These are phyloP conservation scores for Bembecia ichneumoniformis DNA, from an alignment of 2,888 invertebrate species.

Conservation along the genomic window DNA sequence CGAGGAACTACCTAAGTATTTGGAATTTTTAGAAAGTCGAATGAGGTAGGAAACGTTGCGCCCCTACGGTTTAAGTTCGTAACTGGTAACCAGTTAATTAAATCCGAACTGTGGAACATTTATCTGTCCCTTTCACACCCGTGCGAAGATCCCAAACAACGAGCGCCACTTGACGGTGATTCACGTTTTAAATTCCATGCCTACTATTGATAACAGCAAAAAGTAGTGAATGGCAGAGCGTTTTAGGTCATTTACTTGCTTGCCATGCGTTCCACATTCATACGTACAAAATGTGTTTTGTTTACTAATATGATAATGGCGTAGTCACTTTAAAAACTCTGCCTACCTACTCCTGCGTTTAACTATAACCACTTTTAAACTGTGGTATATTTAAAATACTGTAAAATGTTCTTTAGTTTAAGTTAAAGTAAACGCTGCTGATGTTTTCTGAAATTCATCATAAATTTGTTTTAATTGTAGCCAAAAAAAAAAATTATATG, in stretches of 20 bases:
- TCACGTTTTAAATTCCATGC: constrained; percentile 65
- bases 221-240: constrained; percentile 58
- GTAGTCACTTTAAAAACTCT: neutral
- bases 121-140: constrained; percentile 55
- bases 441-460: too few species aligned
- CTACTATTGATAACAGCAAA: constrained; percentile 67
- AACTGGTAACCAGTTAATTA: constrained; percentile 71
- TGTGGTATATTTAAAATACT: too few species aligned
- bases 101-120: constrained; percentile 62
- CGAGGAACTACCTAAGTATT: constrained; percentile 36
- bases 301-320: constrained; percentile 25
- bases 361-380: too few species aligned
- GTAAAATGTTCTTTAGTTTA: too few species aligned
- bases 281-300: constrained; percentile 27
- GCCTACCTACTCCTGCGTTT: too few species aligned
- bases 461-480: too few species aligned
- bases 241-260: constrained; percentile 53
- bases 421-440: too few species aligned
- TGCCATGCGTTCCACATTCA: constrained; percentile 25
- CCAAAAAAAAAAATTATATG: too few species aligned
- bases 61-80: constrained; percentile 66
- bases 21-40: constrained; percentile 66
- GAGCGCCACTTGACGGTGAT: constrained; percentile 69
- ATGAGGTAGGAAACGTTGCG: constrained; percentile 51
- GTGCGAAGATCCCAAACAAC: constrained; percentile 47